Evolutionary conservation across 2,888 invertebrate genomes (phyloP), one percentile per base, ranked within the genome.

Genomic region (Hofmannophila pseudospretella): DNA sequence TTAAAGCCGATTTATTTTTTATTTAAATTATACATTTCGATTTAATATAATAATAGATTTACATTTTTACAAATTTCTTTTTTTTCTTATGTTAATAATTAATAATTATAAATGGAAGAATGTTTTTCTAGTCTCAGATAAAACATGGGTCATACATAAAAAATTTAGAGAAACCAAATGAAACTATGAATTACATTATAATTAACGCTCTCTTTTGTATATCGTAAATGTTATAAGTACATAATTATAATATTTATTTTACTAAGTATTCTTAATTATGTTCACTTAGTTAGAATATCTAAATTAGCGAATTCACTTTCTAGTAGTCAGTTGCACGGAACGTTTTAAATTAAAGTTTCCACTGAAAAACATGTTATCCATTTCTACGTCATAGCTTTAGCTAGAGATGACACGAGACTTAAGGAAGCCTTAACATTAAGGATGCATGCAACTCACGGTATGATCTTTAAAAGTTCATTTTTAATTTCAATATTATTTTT

Each of bases 41-140:
- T 23, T 23, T 23, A n/a, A 20, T n/a, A 23, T 23, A 48, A 54
- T 57, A 55, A 59, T 68, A 64, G 66, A 71, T 73, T 67, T 73
- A 74, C 71, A 74, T 74, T 73, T 73, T 70, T 76, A 77, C 73
- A 75, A 54, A 45, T 47, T 51, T 59, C 4, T 20, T 9, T 8
- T 23, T 11, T 26, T 13, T 26, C 29, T 30, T 28, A 34, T 1
- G 30, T 12, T 27, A 31, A 19, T 19, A 20, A 19, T 4, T 5
- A 16, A 3, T 16, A 16, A 16, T 16, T 16, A 16, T 16, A 16
- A 16, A 4, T 16, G 13, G n/a, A 30, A n/a, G 7, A n/a, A 19
- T 42, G 27, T 41, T 41, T 30, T 38, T 36, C 9, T 28, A 37
- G 41, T 34, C 34, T 38, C 38, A 13, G 12, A 27, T 69, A 59